Base-by-base conservation (phyloP, 2,888 invertebrate species). In the Gymnocheta viridis region DNA sequence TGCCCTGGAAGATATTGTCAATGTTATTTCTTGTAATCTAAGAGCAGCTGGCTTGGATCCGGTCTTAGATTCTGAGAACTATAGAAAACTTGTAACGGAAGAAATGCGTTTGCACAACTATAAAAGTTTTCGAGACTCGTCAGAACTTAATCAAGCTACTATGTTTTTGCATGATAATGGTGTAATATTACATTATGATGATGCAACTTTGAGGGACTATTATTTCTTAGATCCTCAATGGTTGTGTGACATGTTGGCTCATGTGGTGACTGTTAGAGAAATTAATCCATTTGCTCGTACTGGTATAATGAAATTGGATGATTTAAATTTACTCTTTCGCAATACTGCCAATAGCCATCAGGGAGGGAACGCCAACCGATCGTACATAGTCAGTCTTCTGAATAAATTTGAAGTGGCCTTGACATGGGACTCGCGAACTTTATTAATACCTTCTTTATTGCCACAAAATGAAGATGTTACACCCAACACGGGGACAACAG, bases 141-240 rank as follows among this genome's bases (percentile, higher is more conserved):
- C 97, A 0, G 99, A 99, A 91, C 91, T 99, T 69, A 96, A 97
- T 88, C 98, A 99, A 90, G 99, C 99, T 0, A 98, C 99, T 0
- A 94, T 98, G 90, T 99, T 99, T 92, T 93, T 99, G 1, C 99
- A 99, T 90, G 99, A 99, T 89, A 99, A 99, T 91, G 99, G 97
- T 41, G 98, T 99, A 2, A 93, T 99, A 9, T 93, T 99, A 1
- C 98, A 98, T 91, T 98, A 98, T 88, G 98, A 98, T 88, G 98
- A 98, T 91, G 97, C 98, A 0, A 97, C 98, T 0, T 93, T 98
- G 2, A 96, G 97, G 89, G 98, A 99, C 92, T 93, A 98, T 66
- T 99, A 98, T 92, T 99, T 99, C 92, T 93, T 99, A 56, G 97
- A 98, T 91, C 99, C 99, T 0, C 99, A 99, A 91, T 99, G 99